phyloP scores from a whole-genome alignment of 2,797 vertebrate species.

The Psittacula derbiana region DNA sequence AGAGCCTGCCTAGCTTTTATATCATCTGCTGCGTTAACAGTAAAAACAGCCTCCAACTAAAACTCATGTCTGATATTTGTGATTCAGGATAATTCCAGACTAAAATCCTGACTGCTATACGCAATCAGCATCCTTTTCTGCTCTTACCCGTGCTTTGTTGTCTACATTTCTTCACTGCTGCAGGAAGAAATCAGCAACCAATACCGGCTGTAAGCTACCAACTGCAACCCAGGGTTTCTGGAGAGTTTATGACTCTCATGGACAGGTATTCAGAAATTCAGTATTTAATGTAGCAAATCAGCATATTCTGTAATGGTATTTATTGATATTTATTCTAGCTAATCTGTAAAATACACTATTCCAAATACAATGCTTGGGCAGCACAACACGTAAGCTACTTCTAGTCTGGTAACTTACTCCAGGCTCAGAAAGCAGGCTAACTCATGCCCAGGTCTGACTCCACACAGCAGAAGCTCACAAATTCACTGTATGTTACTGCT shows the following conservation, averaged over 20 bases:
- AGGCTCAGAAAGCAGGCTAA: background rate
- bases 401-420: background rate
- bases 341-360: background rate
- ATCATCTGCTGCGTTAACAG: background rate
- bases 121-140: background rate
- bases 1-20: background rate
- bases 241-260: background rate
- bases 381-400: fast-evolving
- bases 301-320: background rate
- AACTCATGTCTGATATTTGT: background rate
- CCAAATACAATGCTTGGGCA: fast-evolving
- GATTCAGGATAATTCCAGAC: background rate
- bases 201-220: background rate
- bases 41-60: background rate
- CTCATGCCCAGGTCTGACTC: background rate
- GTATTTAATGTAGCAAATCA: background rate
- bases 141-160: background rate
- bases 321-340: background rate
- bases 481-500: background rate
- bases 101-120: background rate
- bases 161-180: background rate
- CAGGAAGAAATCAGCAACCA: background rate
- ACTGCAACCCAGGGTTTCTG: background rate
- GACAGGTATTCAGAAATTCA: background rate
- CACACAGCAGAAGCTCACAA: background rate